Evolutionary conservation across 2,113 vertebrate species (phyloP).

Genomic region (Mola mola): DNA sequence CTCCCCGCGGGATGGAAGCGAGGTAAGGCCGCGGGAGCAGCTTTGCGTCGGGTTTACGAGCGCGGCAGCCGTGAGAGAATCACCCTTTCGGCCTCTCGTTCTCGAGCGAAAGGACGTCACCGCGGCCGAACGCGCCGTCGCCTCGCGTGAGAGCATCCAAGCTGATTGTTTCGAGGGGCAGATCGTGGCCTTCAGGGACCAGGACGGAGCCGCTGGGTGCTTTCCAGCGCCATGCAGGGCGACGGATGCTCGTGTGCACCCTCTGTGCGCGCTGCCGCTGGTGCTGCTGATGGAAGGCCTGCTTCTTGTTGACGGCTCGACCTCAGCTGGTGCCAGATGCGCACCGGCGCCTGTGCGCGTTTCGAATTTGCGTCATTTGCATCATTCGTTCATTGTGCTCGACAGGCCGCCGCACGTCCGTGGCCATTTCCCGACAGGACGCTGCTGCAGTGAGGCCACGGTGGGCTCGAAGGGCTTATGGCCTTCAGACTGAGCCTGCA

Average conservation of each 20-base stretch:
- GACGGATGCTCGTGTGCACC: slow-evolving; percentile 23
- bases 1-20: slow-evolving; percentile 27
- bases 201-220: slow-evolving; percentile 27
- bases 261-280: not conserved
- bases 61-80: slow-evolving; percentile 12
- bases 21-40: slow-evolving; percentile 62
- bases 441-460: slow-evolving; percentile 41
- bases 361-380: not conserved
- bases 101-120: not conserved
- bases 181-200: slow-evolving; percentile 59
- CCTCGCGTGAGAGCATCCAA: not conserved
- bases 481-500: slow-evolving; percentile 29
- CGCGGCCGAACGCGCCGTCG: not conserved
- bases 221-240: slow-evolving; percentile 12
- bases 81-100: not conserved
- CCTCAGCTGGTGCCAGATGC: slow-evolving; percentile 19
- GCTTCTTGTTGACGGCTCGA: slow-evolving; percentile 7
- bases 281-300: not conserved
- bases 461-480: slow-evolving; percentile 13
- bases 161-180: slow-evolving; percentile 4
- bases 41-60: slow-evolving; percentile 8
- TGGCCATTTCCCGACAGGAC: slow-evolving; percentile 29
- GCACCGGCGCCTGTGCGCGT: slow-evolving; percentile 4
- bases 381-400: not conserved
- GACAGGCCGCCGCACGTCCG: slow-evolving; percentile 10